These are phyloP conservation scores for Drosophila colorata DNA, from an alignment of 2,888 invertebrate genomes.

Conservation along the genomic window DNA sequence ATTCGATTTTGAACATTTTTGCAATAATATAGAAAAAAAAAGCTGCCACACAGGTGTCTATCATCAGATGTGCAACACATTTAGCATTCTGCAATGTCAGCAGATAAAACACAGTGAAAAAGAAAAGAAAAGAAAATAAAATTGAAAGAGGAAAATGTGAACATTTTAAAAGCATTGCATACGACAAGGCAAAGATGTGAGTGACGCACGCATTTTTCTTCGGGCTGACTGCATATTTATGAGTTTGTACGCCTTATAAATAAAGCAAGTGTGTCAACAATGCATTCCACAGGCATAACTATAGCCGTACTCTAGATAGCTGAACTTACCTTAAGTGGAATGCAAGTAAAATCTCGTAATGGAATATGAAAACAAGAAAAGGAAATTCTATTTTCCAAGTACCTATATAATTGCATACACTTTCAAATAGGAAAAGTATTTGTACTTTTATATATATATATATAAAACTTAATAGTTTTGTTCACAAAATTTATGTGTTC, in stretches of 20 bases:
- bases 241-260: conserved; percentile 66
- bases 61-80: conserved; percentile 26
- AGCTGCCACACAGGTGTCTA: conserved; percentile 20
- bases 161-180: conserved; percentile 35
- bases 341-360: conserved; percentile 40
- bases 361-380: conserved; percentile 32
- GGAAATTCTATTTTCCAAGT: conserved; percentile 4
- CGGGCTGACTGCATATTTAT: conserved; percentile 69
- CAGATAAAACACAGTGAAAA: conserved; percentile 24
- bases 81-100: conserved; percentile 67
- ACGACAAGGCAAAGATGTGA: conserved; percentile 18
- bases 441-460: background rate
- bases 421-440: background rate
- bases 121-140: background rate
- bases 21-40: conserved; percentile 14
- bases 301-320: conserved; percentile 20
- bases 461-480: background rate
- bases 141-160: conserved; percentile 9
- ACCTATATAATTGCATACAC: conserved; percentile 22
- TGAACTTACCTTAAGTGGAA: conserved; percentile 48
- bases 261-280: conserved; percentile 77
- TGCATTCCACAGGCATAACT: conserved; percentile 57
- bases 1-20: conserved; percentile 32
- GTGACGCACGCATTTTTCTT: conserved; percentile 52
- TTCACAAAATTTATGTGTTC: background rate